Base-by-base conservation (phyloP, 2,888 invertebrate genomes). In the Pammene aurita region DNA sequence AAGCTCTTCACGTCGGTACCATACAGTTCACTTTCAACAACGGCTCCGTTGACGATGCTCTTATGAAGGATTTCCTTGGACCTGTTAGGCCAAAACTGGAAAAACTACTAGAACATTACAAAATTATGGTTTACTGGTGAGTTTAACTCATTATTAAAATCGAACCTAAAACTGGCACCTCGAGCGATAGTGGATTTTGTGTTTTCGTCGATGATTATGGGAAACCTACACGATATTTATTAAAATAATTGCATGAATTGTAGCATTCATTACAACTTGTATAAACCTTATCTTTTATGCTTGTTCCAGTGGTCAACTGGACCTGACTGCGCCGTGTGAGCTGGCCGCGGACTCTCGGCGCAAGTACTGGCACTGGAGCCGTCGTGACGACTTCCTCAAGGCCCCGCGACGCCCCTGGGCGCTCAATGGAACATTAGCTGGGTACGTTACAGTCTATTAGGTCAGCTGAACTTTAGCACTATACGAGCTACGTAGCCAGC, bases 1-100 rank as follows among this genome's bases (percentile, higher is more conserved):
- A 91, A 10, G 94, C 95, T 0, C 93, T 97, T 61, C 96, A 97
- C 77, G 96, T 96, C 0, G 96, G 96, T 0, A 94, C 94, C 75
- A 86, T 93, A n/a, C 84, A 93, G 16, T 88, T 87, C 56, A 71
- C 76, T 0, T 84, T 84, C 66, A 77, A 78, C 46, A 88, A 87
- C 46, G 44, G 2, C 0, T 80, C 78, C 0, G 81, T 81, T 0
- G 77, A 81, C 2, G 58, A 56, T 0, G 77, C 77, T 73, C 83
- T 97, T 18, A 84, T 93, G 48, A 83, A 87, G 6, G 97, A 97
- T 80, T 92, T 96, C 60, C 93, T 96, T 90, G 93, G 94, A 73
- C 94, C 95, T 0, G 93, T 95, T 4, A 93, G 94, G 34, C 86
- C 93, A 0, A 93, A 94, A 83, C 83, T 96, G 14, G 90, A 93